A percentile compares a stretch with the other conserved stretches of the same genome.
phyloP scores from a whole-genome alignment of 2,888 invertebrate genomes.

The Sinodicranocentrus sp. region DNA sequence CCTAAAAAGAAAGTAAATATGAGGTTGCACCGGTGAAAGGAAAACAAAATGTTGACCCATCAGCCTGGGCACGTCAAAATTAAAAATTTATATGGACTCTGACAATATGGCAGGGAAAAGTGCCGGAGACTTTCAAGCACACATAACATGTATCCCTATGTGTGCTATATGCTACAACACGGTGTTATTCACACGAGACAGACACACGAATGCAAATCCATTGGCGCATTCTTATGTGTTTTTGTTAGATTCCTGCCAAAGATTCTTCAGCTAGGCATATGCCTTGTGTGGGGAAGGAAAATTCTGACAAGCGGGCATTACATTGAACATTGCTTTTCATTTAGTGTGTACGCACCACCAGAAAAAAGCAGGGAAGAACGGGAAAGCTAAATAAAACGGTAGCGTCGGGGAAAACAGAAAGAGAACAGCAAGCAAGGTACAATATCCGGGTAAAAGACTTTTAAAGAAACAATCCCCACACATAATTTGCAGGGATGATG shows the following conservation, averaged over 20 bases:
- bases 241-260: conserved; percentile 25
- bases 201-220: conserved; percentile 52
- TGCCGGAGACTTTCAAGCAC: too few relatives aligned
- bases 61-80: background rate
- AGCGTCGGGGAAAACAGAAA: conserved; percentile 46
- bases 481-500: conserved; percentile 68
- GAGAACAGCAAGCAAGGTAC: conserved; percentile 62
- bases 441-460: conserved; percentile 64
- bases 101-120: too few relatives aligned
- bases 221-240: conserved; percentile 28
- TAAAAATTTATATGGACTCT: conserved; percentile 1
- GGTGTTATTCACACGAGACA: conserved; percentile 1
- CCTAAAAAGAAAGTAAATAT: too few relatives aligned
- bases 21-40: too few relatives aligned
- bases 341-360: conserved; percentile 38
- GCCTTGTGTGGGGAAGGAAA: conserved; percentile 15
- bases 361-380: conserved; percentile 25
- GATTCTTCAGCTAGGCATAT: conserved; percentile 10
- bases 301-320: conserved; percentile 65
- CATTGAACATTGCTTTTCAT: conserved; percentile 47
- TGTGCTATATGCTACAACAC: too few relatives aligned
- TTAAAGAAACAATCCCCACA: conserved; percentile 68
- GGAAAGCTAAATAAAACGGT: conserved; percentile 57
- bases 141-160: too few relatives aligned
- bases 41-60: too few relatives aligned